These are phyloP conservation scores for Nymphalis polychloros DNA, from an alignment of 2,888 invertebrate genomes.

Conservation along the genomic window DNA sequence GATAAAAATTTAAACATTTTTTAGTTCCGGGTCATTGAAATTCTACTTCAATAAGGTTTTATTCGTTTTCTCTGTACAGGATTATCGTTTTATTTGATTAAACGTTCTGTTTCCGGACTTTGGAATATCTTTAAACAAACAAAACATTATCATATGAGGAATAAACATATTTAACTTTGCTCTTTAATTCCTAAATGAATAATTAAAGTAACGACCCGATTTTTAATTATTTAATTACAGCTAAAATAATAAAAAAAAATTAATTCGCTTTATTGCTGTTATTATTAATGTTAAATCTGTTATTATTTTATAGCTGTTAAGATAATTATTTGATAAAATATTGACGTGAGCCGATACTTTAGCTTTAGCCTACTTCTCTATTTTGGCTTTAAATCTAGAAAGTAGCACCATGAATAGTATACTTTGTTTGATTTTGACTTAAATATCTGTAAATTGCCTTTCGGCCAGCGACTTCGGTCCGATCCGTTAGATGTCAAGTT, in stretches of 20 bases:
- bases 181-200: not conserved
- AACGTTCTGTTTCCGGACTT: not conserved
- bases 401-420: not conserved
- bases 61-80: not conserved
- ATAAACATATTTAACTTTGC: slow-evolving; percentile 1
- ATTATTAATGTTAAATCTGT: too few relatives aligned
- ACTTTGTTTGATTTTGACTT: not conserved
- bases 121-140: not conserved
- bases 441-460: slow-evolving; percentile 16
- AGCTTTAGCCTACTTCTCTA: slow-evolving; percentile 1
- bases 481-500: slow-evolving; percentile 15
- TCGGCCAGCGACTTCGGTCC: slow-evolving; percentile 14
- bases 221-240: slow-evolving; percentile 2
- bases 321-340: not conserved
- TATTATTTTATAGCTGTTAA: too few relatives aligned
- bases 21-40: slow-evolving; percentile 22
- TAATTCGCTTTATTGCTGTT: not conserved
- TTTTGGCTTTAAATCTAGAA: not conserved
- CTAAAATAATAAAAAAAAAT: slow-evolving; percentile 1
- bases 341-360: not conserved
- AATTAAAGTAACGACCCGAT: not conserved
- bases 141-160: not conserved
- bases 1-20: slow-evolving; percentile 16
- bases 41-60: slow-evolving; percentile 16
- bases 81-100: not conserved